Percentiles rank a stretch among this genome's conserved stretches.
Conservation (phyloP, 1,140 invertebrate species). For the Drosophila nikananu region DNA sequence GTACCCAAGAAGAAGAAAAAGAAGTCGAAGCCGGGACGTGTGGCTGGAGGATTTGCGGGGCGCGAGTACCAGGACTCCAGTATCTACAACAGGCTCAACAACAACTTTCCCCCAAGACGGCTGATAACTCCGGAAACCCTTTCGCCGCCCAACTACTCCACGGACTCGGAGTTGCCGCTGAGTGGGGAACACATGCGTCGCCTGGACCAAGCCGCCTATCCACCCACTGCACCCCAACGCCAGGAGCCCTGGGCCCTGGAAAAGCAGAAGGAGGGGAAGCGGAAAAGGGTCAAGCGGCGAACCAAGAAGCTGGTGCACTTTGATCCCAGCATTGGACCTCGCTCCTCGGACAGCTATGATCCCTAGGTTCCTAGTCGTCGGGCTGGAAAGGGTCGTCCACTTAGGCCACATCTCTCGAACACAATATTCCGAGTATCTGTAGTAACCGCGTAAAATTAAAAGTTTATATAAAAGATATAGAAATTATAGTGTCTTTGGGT, state of each 20-base stretch:
- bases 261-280: conserved; percentile 1
- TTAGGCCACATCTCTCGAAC: background rate
- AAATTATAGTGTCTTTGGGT: too few relatives aligned
- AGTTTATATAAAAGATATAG: conserved; percentile 17
- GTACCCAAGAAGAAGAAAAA: conserved; percentile 41
- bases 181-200: conserved; percentile 33
- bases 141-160: background rate
- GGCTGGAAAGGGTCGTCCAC: background rate
- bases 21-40: conserved; percentile 3
- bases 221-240: conserved; percentile 30
- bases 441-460: conserved; percentile 25
- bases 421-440: conserved; percentile 6
- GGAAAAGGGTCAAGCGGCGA: background rate
- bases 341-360: conserved; percentile 8
- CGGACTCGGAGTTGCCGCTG: conserved; percentile 12
- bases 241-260: conserved; percentile 23
- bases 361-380: background rate
- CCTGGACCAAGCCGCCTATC: conserved; percentile 40
- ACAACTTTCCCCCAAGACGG: background rate
- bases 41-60: conserved; percentile 29
- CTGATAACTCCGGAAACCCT: background rate
- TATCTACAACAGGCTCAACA: conserved; percentile 10
- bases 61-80: background rate
- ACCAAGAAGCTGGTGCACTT: conserved; percentile 13
- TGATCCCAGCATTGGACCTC: conserved; percentile 10